Evolutionary conservation across 2,113 vertebrate genomes (phyloP), one percentile per base, ranked within the genome.

Genomic region (Poecilia latipinna): DNA sequence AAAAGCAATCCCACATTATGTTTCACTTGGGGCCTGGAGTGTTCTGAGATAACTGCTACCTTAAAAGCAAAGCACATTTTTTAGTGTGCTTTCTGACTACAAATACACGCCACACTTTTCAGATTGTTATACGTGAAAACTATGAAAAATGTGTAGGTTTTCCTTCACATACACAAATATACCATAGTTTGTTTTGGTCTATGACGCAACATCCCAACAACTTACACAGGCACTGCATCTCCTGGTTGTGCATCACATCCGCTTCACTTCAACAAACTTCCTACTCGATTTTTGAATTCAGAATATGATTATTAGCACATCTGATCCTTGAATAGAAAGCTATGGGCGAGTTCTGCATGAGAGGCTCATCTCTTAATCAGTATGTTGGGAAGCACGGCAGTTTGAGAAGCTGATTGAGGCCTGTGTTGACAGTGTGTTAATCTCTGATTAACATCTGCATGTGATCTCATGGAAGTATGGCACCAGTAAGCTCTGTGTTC

Each of bases 361-460:
- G 37, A 75, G 65, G 65, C 62, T 86, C 85, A 78, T 85, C 84
- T 92, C 89, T 91, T 90, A 92, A 93, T 92, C 90, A 91, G 79
- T 83, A 86, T 83, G 79, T 90, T 83, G 66, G 88, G 90, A 87
- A 88, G 86, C 87, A 88, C 82, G 79, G 91, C 83, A 87, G 75
- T 84, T 57, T 77, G 76, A 81, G 82, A 89, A 82, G 78, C 84
- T 93, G 93, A 94, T 92, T 94, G 90, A 92, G 89, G 90, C 87
- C 83, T 87, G 83, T 90, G 83, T 88, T 89, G 88, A 84, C 75
- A 71, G 81, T 88, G 81, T 87, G 88, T 90, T 93, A 91, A 92
- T 94, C 93, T 93, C 84, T 91, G 89, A 91, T 90, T 91, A 92
- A 92, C 90, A 94, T 93, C 93, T 93, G 88, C 81, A 76, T 84